A percentile compares a stretch with the other conserved stretches of the same genome.
These are phyloP conservation scores for Campylorhamphus procurvoides DNA, from an alignment of 2,113 vertebrate species.

Conservation along the genomic window DNA sequence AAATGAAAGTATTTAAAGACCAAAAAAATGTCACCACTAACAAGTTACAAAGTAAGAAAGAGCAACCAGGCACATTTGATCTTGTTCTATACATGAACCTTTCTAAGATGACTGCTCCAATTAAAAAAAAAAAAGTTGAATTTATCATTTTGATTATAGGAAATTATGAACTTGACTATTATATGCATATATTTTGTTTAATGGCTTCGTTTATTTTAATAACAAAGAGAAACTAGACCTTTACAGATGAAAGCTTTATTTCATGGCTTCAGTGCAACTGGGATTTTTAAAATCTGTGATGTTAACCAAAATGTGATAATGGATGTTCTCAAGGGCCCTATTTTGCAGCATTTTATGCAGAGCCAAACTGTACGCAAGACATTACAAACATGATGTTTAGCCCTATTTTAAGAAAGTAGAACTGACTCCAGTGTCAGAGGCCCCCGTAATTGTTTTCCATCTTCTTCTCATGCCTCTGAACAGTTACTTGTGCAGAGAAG, in stretches of 20 bases:
- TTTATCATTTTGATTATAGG: slow-evolving; percentile 60
- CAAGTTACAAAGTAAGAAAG: slow-evolving; percentile 55
- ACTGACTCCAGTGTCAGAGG: slow-evolving; percentile 32
- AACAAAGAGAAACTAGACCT: slow-evolving; percentile 78
- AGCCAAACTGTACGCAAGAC: slow-evolving; percentile 42
- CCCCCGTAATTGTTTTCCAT: slow-evolving; percentile 26
- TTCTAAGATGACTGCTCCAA: slow-evolving; percentile 45
- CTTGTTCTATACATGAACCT: slow-evolving; percentile 11
- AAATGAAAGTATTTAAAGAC: slow-evolving; percentile 29
- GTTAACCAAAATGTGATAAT: slow-evolving; percentile 81
- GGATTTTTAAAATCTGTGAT: slow-evolving; percentile 75
- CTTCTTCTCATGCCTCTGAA: slow-evolving; percentile 12
- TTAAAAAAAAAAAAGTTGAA: slow-evolving; percentile 54
- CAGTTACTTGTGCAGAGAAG: neutral
- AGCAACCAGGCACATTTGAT: slow-evolving; percentile 39
- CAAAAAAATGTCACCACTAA: slow-evolving; percentile 14
- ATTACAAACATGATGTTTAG: slow-evolving; percentile 60
- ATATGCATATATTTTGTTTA: slow-evolving; percentile 74
- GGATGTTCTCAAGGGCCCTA: slow-evolving; percentile 72
- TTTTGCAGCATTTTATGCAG: slow-evolving; percentile 71
- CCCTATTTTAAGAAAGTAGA: slow-evolving; percentile 56
- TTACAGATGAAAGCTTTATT: slow-evolving; percentile 78
- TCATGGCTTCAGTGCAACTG: slow-evolving; percentile 62
- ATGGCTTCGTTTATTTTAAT: slow-evolving; percentile 80
- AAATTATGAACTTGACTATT: slow-evolving; percentile 66